Base-by-base conservation (phyloP, 2,797 vertebrate species). In the Scleropages formosus region DNA sequence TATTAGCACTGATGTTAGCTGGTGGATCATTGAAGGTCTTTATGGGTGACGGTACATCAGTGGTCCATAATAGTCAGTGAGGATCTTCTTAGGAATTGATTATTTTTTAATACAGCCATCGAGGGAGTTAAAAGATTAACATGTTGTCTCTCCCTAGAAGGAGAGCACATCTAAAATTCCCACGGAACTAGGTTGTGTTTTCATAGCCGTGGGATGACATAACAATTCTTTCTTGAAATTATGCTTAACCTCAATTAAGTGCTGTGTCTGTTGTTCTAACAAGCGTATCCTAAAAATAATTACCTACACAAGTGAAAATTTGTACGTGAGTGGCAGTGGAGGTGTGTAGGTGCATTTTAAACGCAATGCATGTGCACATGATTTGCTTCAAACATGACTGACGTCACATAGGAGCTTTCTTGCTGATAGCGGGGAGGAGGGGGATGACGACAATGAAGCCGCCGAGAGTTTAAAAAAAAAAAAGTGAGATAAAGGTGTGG, bases 401-500 rank as follows among this genome's bases (percentile, higher is more conserved):
- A 4, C 4, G 10, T 74, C 22, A 13, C 8, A n/a, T 49, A 59
- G 27, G 59, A 44, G 58, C 18, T 59, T 15, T 44, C 0, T 1
- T 13, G 11, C 31, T 72, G 26, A 72, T 49, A 59, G 46, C 51
- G 27, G 69, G 20, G 31, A 70, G 27, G 58, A 27, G 24, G 18
- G 27, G 39, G 2, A 39, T n/a, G n/a, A 24, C 18, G 26, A 10
- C 53, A 74, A 78, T 62, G 71, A 77, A 70, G 74, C n/a, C n/a
- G n/a, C n/a, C n/a, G n/a, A n/a, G 71, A 74, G 53, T 12, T 78
- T 69, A 66, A 44, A 51, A 31, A 44, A 51, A 31, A 22, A 16
- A 31, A 22, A 11, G 46, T 20, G 31, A 77, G 47, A 69, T 59
- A 47, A 60, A 75, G 80, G 62, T 56, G 47, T 72, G 60, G 60